Base-by-base conservation (phyloP, 2,888 invertebrate genomes). In the Rugalucina vietnamica region DNA sequence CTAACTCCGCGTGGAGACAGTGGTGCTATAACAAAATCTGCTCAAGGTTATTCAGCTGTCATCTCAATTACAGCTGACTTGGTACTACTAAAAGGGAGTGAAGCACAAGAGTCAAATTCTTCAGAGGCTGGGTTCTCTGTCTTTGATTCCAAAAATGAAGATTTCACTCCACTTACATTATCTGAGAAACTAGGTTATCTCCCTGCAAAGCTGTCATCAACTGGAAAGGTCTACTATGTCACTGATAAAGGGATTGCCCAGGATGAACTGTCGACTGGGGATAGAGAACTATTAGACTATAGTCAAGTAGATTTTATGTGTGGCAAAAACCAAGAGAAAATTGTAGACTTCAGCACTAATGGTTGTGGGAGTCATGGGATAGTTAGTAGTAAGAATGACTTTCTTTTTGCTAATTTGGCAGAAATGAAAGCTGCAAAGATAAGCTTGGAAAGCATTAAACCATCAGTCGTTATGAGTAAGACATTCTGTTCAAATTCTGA, bases 1-100 rank as follows among this genome's bases (percentile, higher is more conserved):
- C 81, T 93, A 29, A 89, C 91, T 8, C 80, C 89, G 1, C 86
- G 90, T 36, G 65, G 76, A 21, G 88, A 88, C 84, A 76, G 72
- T 1, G 72, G 78, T 76, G 89, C 90, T 21, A 70, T 87, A 3
- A 54, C 74, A 2, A 65, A 86, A 12, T 81, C 86, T 24, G 54
- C 85, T 14, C 72, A 85, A n/a, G 88, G 84, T 5, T 75, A 79
- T 18, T 78, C 83, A 24, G 50, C 81, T 10, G 82, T 90, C 39
- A n/a, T 86, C 0, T 60, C 83, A 1, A 32, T 65, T 0, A 81
- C 85, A 60, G 70, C 54, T 50, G 84, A 88, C 24, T 37, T 50
- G 14, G 32, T 90, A 14, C 57, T 90, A 4, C 80, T 90, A n/a
- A 78, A 82, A 60, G 57, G 72, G 21, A 76, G 73, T 34, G 29